Base-by-base conservation (phyloP, 2,888 invertebrate genomes). In the Steinernema hermaphroditum region DNA sequence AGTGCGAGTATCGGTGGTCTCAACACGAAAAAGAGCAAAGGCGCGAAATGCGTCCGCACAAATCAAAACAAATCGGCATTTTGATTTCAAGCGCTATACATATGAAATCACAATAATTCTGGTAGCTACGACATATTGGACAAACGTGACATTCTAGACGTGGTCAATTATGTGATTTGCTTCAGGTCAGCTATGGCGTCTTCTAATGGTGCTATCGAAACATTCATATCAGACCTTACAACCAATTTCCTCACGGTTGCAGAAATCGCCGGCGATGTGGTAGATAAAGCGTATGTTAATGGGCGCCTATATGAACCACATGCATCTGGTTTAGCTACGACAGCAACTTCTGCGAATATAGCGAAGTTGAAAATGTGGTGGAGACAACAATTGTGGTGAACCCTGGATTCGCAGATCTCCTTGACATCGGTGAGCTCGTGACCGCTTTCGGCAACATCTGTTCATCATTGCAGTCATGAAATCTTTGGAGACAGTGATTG, bases 241-340 rank as follows among this genome's bases (percentile, higher is more conserved):
- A n/a, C 62, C 2, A 1, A 62, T 16, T 32, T 62, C 16, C 32
- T 27, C 32, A 6, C 62, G 24, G 6, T 16, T 2, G 27, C 2
- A 6, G 22, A 27, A 22, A 27, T 62, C 16, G 16, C 62, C 12
- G n/a, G 27, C n/a, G 29, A 62, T 27, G 29, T 62, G 4, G 62
- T 62, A 6, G 62, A 62, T 2, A 62, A 62, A 32, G 62, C 32
- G 62, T 62, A 32, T n/a, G n/a, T n/a, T n/a, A n/a, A n/a, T n/a
- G n/a, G n/a, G n/a, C n/a, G n/a, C n/a, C n/a, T n/a, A n/a, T n/a
- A n/a, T n/a, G n/a, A n/a, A n/a, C n/a, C n/a, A n/a, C n/a, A n/a
- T n/a, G n/a, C n/a, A n/a, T n/a, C n/a, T n/a, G n/a, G 32, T 27
- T 32, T 12, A 62, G 62, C 62, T 62, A 32, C 16, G 62, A 62